Percentiles rank a stretch among this genome's conserved stretches.
These are phyloP conservation scores for Ctenopoma multispine DNA, from an alignment of 2,797 vertebrate species.

Conservation along the genomic window DNA sequence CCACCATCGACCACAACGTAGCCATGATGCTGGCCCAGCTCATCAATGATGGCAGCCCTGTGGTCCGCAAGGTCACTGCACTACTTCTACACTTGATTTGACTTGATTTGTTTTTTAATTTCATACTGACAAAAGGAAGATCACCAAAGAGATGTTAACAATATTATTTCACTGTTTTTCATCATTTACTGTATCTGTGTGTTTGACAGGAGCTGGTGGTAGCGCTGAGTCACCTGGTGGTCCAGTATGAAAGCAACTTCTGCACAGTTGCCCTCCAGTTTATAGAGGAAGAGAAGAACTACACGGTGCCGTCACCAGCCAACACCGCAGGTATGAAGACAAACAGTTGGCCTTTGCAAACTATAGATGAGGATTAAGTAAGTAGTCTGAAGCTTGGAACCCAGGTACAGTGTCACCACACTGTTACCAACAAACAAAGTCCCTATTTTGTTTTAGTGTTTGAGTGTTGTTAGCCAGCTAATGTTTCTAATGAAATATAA, in stretches of 20 bases:
- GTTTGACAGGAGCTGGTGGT: constrained; percentile 94
- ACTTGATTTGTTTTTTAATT: no score
- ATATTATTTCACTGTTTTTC: not conserved
- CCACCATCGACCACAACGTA: constrained; percentile 98
- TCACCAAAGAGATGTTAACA: not conserved
- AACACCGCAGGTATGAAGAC: constrained; percentile 85
- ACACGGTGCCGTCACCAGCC: constrained; percentile 91
- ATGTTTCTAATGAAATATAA: no score
- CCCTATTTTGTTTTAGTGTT: no score
- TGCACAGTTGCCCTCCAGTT: constrained; percentile 97
- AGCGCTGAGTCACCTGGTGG: constrained; percentile 95
- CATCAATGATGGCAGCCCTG: constrained; percentile 95
- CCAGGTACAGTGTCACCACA: no score
- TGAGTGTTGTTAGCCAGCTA: no score
- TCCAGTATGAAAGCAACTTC: constrained; percentile 98
- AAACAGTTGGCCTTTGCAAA: not conserved
- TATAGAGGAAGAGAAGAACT: constrained; percentile 98
- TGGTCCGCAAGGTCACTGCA: constrained; percentile 92
- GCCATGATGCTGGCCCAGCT: constrained; percentile 99
- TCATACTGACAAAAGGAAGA: not conserved
- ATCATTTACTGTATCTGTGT: not conserved
- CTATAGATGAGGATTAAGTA: no score
- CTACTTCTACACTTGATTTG: no score
- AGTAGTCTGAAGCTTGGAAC: not conserved
- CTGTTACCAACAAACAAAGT: no score